Evolutionary conservation across 2,113 vertebrate genomes (phyloP).

Genomic region (Chaenocephalus aceratus): DNA sequence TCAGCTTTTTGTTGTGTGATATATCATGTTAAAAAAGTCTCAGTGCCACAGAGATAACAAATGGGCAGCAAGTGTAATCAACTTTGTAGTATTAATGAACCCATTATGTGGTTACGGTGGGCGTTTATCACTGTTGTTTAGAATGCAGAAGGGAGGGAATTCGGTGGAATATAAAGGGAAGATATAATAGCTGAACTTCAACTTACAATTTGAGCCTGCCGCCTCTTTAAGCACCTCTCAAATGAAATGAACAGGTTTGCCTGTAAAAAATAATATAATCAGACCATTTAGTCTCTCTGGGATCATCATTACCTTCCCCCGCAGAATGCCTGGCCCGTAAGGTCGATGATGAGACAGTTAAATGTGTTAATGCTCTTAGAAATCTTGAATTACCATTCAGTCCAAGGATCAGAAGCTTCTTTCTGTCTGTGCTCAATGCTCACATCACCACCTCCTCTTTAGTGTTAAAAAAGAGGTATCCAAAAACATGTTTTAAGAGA

Average conservation of each 20-base stretch:
- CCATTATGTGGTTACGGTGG: slow-evolving; percentile 20
- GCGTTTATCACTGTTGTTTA: slow-evolving; percentile 37
- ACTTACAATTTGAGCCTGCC: slow-evolving; percentile 29
- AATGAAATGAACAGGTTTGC: slow-evolving; percentile 30
- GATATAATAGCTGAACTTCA: slow-evolving; percentile 25
- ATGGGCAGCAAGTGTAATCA: slow-evolving; percentile 63
- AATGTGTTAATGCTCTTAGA: slow-evolving; percentile 40
- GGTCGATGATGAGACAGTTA: slow-evolving; percentile 34
- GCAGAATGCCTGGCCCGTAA: slow-evolving; percentile 11
- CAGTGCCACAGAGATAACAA: slow-evolving; percentile 57
- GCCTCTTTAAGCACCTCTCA: slow-evolving; percentile 32
- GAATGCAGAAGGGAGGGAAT: slow-evolving; percentile 26
- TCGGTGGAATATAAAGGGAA: slow-evolving; percentile 18
- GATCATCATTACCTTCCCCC: slow-evolving; percentile 17
- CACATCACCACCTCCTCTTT: slow-evolving; percentile 18
- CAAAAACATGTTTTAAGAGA: slow-evolving; percentile 7
- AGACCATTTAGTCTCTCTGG: slow-evolving; percentile 27
- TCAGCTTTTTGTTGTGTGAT: slow-evolving; percentile 54
- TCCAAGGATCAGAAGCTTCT: background rate
- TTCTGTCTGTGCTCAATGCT: slow-evolving; percentile 1
- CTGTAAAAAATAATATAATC: slow-evolving; percentile 27
- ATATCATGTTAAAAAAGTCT: slow-evolving; percentile 62
- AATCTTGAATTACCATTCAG: slow-evolving; percentile 14
- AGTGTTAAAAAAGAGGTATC: slow-evolving; percentile 32
- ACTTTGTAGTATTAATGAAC: slow-evolving; percentile 49